phyloP scores from a whole-genome alignment of 2,113 vertebrate species.

The Corythornis cristatus region DNA sequence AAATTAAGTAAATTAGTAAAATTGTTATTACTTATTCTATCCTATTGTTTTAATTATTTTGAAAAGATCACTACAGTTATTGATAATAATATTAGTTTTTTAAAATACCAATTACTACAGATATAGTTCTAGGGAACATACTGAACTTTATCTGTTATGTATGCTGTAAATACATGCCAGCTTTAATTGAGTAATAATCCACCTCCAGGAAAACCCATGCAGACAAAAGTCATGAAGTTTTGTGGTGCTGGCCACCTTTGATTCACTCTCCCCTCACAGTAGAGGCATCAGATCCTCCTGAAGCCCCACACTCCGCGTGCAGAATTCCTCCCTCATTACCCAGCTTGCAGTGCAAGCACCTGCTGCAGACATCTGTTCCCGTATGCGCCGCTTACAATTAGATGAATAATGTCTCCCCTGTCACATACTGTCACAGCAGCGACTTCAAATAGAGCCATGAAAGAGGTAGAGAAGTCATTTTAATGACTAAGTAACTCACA shows the following conservation, averaged over 20 bases:
- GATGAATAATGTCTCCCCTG: slow-evolving; percentile 30
- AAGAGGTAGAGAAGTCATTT: not conserved
- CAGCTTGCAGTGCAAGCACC: slow-evolving; percentile 36
- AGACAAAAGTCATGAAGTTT: not conserved
- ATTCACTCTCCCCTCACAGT: not conserved
- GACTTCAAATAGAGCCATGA: slow-evolving; percentile 45
- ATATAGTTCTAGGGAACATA: not conserved
- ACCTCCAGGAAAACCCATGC: not conserved
- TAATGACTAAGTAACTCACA: slow-evolving; percentile 39
- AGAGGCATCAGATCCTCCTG: not conserved
- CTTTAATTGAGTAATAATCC: not conserved
- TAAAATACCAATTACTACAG: not conserved
- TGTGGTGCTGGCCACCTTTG: not conserved
- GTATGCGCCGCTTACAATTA: not conserved
- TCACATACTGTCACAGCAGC: slow-evolving; percentile 40
- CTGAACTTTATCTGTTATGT: not conserved
- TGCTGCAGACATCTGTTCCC: slow-evolving; percentile 62
- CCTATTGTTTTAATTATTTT: not conserved
- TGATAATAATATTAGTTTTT: not conserved
- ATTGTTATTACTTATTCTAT: not conserved
- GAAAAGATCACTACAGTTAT: not conserved
- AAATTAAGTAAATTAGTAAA: not conserved
- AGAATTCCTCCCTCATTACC: slow-evolving; percentile 40
- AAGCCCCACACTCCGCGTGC: not conserved
- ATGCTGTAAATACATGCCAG: not conserved